phyloP scores from a whole-genome alignment of 1,140 invertebrate genomes.

The Bacillus rossius region DNA sequence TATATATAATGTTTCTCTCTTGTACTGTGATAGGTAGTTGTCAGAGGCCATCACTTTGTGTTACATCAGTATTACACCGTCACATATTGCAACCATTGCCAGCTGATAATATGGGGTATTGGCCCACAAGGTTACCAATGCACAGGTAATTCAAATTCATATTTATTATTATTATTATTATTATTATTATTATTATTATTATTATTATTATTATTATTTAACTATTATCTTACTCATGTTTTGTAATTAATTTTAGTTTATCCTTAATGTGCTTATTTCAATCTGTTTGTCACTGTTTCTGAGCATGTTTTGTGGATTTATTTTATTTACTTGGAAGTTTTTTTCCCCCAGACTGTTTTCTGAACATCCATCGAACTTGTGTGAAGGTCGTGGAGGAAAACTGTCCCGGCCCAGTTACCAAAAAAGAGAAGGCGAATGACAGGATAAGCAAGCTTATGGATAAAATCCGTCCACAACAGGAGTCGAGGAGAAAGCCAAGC shows the following conservation, averaged over 20 bases:
- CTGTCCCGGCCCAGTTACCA: slow-evolving; percentile 71
- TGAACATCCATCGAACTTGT: slow-evolving; percentile 84
- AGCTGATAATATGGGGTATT: slow-evolving; percentile 87
- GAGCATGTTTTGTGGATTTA: not conserved
- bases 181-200: slow-evolving; percentile 9
- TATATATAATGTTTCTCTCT: too few species aligned
- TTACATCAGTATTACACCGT: slow-evolving; percentile 84
- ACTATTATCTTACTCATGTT: not conserved
- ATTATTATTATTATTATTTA: not conserved
- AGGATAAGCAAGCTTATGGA: slow-evolving; percentile 71
- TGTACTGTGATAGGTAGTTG: slow-evolving; percentile 48
- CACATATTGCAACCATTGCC: slow-evolving; percentile 90
- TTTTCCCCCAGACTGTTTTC: slow-evolving; percentile 68
- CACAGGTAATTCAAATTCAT: slow-evolving; percentile 54
- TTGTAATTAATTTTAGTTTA: not conserved
- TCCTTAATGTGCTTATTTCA: too few species aligned
- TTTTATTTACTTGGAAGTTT: slow-evolving; percentile 18
- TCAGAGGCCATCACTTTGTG: slow-evolving; percentile 85
- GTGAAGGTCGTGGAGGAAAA: slow-evolving; percentile 75
- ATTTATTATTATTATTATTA: not conserved
- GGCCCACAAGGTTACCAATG: slow-evolving; percentile 92
- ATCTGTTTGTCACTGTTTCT: too few species aligned
- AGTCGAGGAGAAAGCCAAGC: slow-evolving; percentile 45
- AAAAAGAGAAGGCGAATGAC: slow-evolving; percentile 58
- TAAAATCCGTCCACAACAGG: slow-evolving; percentile 55